A percentile compares a stretch with the other conserved stretches of the same genome.
Evolutionary conservation across 2,113 vertebrate species (phyloP).

Genomic region (Raja brachyura): DNA sequence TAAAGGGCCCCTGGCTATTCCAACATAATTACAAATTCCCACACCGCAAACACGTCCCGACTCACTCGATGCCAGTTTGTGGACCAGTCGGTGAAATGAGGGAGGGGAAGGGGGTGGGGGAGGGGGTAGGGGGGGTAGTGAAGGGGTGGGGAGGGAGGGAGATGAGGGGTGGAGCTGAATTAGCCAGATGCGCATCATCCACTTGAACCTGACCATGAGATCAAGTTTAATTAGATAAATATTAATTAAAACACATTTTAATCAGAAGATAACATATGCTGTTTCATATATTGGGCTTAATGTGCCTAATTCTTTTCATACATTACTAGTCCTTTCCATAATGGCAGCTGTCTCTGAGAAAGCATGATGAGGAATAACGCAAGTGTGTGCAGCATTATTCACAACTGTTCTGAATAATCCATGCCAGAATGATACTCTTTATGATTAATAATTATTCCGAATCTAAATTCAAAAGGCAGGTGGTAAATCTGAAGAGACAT

Average conservation of each 20-base stretch:
- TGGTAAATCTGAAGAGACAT: not conserved
- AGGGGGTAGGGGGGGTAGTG: too few relatives aligned
- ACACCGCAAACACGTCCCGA: not conserved
- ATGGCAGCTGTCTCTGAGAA: not conserved
- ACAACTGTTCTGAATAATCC: not conserved
- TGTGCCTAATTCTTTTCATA: not conserved
- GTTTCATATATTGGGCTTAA: not conserved
- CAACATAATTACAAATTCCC: constrained; percentile 12
- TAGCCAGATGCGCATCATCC: not conserved
- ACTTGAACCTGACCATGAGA: not conserved
- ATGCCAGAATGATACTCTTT: not conserved
- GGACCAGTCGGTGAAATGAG: not conserved
- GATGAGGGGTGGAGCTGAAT: not conserved
- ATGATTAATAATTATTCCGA: not conserved
- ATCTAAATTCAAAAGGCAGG: not conserved
- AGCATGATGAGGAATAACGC: not conserved
- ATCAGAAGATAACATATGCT: not conserved
- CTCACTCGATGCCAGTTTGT: not conserved
- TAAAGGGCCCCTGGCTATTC: not conserved
- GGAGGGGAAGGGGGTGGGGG: too few relatives aligned
- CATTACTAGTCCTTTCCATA: not conserved
- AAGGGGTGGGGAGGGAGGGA: too few relatives aligned
- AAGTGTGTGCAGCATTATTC: not conserved
- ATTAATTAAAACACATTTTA: not conserved
- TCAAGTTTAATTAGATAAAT: not conserved